Conservation (phyloP, 1,140 invertebrate species). For the Zaprionus taronus region DNA sequence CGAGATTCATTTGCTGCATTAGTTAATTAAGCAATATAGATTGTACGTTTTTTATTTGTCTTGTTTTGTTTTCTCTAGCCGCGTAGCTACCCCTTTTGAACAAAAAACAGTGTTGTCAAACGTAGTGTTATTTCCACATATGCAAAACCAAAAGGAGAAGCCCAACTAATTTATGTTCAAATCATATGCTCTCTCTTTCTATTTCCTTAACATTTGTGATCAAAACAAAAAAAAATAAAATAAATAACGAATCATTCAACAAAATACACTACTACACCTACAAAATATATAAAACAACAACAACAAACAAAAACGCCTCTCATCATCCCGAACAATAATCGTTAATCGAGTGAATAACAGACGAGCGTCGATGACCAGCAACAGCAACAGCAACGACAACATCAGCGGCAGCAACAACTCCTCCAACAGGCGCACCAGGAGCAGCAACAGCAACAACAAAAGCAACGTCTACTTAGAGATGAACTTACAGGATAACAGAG, state of each 20-base stretch:
- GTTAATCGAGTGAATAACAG: slow-evolving; percentile 27
- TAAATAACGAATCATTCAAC: slow-evolving; percentile 1
- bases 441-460: slow-evolving; percentile 25
- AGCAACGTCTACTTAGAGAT: slow-evolving; percentile 22
- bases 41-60: slow-evolving; percentile 25
- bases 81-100: slow-evolving; percentile 17
- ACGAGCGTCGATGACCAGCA: slow-evolving; percentile 71
- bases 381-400: slow-evolving; percentile 31
- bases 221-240: slow-evolving; percentile 20
- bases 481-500: not conserved
- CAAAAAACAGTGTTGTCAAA: slow-evolving; percentile 37
- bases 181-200: slow-evolving; percentile 48
- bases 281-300: slow-evolving; percentile 17
- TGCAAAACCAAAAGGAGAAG: slow-evolving; percentile 11
- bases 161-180: slow-evolving; percentile 41
- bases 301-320: slow-evolving; percentile 1
- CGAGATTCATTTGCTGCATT: slow-evolving; percentile 1
- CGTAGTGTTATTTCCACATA: slow-evolving; percentile 25
- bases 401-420: slow-evolving; percentile 19
- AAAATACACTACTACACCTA: slow-evolving; percentile 15
- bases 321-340: slow-evolving; percentile 8
- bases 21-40: slow-evolving; percentile 22
- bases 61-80: slow-evolving; percentile 30
- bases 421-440: slow-evolving; percentile 12
- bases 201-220: slow-evolving; percentile 19